Evolutionary conservation across 2,888 invertebrate genomes (phyloP).

Genomic region (Chromoteleia sp.): DNA sequence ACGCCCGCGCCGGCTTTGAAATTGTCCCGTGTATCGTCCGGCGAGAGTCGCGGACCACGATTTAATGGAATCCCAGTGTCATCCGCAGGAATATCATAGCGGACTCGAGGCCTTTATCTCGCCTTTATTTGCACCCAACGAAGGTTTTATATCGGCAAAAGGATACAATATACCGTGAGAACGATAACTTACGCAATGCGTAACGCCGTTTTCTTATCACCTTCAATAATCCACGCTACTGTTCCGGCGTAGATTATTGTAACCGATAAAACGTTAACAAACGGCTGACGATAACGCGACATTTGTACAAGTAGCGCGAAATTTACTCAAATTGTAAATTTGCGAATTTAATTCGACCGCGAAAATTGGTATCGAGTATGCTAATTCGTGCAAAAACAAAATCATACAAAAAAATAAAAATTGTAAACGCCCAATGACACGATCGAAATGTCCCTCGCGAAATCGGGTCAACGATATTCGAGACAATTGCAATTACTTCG

Average conservation of each 20-base stretch:
- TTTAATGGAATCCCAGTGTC: constrained; percentile 52
- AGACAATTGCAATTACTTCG: constrained; percentile 20
- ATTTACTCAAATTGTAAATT: constrained; percentile 33
- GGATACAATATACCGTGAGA: constrained; percentile 50
- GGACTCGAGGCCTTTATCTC: constrained; percentile 25
- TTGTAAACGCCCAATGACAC: constrained; percentile 21
- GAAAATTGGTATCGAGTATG: constrained; percentile 22
- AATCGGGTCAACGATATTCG: constrained; percentile 58
- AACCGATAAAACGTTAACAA: constrained; percentile 55
- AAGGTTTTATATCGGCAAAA: constrained; percentile 42
- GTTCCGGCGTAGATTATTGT: constrained; percentile 53
- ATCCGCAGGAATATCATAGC: constrained; percentile 40
- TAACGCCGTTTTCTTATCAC: constrained; percentile 53
- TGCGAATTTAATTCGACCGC: constrained; percentile 9
- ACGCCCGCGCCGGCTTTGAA: constrained; percentile 59
- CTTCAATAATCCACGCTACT: constrained; percentile 60
- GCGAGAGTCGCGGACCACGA: constrained; percentile 10
- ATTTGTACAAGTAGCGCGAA: constrained; percentile 20
- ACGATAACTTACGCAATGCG: constrained; percentile 53
- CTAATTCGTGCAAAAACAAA: too few relatives aligned
- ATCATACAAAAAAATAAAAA: too few relatives aligned
- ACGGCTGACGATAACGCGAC: constrained; percentile 32
- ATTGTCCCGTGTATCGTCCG: constrained; percentile 23
- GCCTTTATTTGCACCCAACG: constrained; percentile 27
- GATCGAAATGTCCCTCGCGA: constrained; percentile 19